A percentile compares a stretch with the other conserved stretches of the same genome.
Conservation (phyloP, 2,888 invertebrate genomes). For the Acronicta psi region DNA sequence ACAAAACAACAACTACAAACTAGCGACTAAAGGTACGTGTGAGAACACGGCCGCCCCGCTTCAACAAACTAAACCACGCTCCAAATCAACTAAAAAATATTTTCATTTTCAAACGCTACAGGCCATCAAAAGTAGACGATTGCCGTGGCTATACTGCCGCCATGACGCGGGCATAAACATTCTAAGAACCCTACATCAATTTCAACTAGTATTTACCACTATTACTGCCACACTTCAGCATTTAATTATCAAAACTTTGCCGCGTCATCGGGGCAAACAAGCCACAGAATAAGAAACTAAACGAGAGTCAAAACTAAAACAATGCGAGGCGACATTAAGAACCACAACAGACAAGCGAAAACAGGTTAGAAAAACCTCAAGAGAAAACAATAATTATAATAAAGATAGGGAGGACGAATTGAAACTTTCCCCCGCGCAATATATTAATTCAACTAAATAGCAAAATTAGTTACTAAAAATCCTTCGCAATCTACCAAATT, state of each 20-base stretch:
- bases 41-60: conserved; percentile 70
- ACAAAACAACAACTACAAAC: conserved; percentile 80
- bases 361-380: conserved; percentile 64
- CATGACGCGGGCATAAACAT: conserved; percentile 39
- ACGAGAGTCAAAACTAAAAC: conserved; percentile 70
- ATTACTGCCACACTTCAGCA: conserved; percentile 30
- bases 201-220: conserved; percentile 46
- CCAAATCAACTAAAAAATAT: conserved; percentile 77
- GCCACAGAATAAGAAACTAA: conserved; percentile 58
- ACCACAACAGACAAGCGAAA: conserved; percentile 63
- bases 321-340: conserved; percentile 68
- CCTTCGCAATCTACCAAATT: conserved; percentile 47
- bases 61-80: conserved; percentile 69
- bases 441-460: conserved; percentile 59
- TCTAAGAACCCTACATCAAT: conserved; percentile 43
- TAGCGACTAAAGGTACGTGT: conserved; percentile 68
- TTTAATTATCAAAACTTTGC: conserved; percentile 45
- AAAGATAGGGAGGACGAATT: conserved; percentile 60
- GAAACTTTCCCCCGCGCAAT: conserved; percentile 68
- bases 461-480: conserved; percentile 61
- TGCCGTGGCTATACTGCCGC: conserved; percentile 22
- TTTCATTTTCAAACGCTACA: conserved; percentile 69
- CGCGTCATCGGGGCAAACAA: conserved; percentile 37
- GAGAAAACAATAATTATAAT: conserved; percentile 54
- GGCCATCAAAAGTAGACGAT: conserved; percentile 55